Conservation (phyloP, 2,797 vertebrate species). For the Sciurus carolinensis region DNA sequence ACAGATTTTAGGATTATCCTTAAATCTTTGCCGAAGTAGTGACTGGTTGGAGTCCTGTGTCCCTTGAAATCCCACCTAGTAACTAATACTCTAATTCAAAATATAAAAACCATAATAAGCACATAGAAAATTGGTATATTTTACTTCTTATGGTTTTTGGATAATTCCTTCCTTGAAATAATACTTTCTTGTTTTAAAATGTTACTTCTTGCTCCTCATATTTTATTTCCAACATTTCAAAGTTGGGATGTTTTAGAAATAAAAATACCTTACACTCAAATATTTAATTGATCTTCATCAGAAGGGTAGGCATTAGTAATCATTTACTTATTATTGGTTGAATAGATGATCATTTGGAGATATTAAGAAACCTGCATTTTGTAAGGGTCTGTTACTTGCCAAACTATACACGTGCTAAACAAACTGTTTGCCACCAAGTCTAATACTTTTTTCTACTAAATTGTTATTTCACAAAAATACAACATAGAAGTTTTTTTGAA, state of each 20-base stretch:
- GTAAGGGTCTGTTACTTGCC: conserved; percentile 56
- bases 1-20: conserved; percentile 27
- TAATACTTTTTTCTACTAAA: conserved; percentile 59
- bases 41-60: conserved; percentile 13
- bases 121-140: conserved; percentile 56
- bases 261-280: conserved; percentile 59
- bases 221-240: conserved; percentile 68
- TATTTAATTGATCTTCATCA: conserved; percentile 56
- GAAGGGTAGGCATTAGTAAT: conserved; percentile 49
- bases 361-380: conserved; percentile 72
- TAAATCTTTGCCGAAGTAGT: conserved; percentile 39
- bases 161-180: conserved; percentile 71
- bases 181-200: conserved; percentile 59
- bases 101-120: conserved; percentile 53
- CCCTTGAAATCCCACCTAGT: conserved; percentile 41
- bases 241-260: conserved; percentile 66
- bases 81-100: conserved; percentile 63
- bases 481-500: conserved; percentile 51
- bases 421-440: conserved; percentile 36
- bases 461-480: conserved; percentile 66
- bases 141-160: conserved; percentile 36
- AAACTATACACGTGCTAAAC: conserved; percentile 54
- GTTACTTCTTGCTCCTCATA: conserved; percentile 50
- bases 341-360: conserved; percentile 1
- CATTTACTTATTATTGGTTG: conserved; percentile 55